These are phyloP conservation scores for Drosophila leonis DNA, from an alignment of 2,888 invertebrate species.

Conservation along the genomic window DNA sequence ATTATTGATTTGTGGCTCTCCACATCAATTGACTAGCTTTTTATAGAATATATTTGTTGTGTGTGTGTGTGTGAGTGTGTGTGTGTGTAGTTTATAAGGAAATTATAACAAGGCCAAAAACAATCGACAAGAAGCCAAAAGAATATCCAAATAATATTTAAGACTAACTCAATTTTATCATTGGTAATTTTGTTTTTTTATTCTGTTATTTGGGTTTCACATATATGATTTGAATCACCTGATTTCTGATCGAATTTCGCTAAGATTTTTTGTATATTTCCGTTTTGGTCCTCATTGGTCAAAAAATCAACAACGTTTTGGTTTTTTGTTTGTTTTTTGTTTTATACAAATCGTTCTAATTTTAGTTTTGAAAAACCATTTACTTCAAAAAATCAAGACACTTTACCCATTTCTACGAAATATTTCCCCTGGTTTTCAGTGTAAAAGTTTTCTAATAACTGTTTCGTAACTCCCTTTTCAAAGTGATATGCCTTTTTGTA, in stretches of 20 bases:
- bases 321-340: neutral
- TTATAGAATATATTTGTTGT: constrained; percentile 40
- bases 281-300: constrained; percentile 75
- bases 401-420: constrained; percentile 36
- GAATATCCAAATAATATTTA: constrained; percentile 38
- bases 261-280: constrained; percentile 26
- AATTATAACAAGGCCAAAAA: constrained; percentile 42
- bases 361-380: constrained; percentile 29
- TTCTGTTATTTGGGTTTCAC: neutral
- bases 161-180: constrained; percentile 18
- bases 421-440: constrained; percentile 5
- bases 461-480: constrained; percentile 56
- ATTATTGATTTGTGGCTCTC: constrained; percentile 55
- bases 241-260: constrained; percentile 55
- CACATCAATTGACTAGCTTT: constrained; percentile 77
- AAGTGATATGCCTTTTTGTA: constrained; percentile 75
- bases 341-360: constrained; percentile 35
- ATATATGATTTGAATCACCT: constrained; percentile 45
- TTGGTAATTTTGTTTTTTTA: neutral
- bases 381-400: constrained; percentile 55
- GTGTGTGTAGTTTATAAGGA: constrained; percentile 11
- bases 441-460: constrained; percentile 29
- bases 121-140: constrained; percentile 69
- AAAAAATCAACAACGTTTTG: constrained; percentile 54
- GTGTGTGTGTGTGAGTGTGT: constrained; percentile 34